Conservation (phyloP, 2,113 vertebrate genomes). For the Empidonax alnorum region DNA sequence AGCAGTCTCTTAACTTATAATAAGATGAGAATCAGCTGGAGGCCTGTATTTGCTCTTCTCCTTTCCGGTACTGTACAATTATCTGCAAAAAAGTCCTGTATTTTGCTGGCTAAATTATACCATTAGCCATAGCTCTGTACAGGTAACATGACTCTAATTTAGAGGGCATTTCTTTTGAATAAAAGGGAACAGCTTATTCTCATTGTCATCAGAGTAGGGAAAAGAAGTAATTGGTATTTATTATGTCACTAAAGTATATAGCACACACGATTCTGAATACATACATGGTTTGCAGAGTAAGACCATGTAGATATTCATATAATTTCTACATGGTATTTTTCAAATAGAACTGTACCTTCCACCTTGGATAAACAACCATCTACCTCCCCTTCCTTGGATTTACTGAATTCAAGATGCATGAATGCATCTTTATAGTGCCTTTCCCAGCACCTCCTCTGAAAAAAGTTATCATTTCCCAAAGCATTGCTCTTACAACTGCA, state of each 20-base stretch:
- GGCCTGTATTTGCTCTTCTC: neutral
- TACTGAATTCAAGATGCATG: neutral
- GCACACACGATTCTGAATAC: neutral
- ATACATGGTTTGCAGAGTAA: neutral
- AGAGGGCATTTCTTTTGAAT: neutral
- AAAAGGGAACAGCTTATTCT: neutral
- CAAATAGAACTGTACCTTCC: neutral
- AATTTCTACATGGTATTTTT: neutral
- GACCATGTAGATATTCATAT: neutral
- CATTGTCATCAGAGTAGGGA: neutral
- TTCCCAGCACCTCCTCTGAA: neutral
- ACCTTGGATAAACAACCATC: neutral
- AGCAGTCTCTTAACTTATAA: constrained; percentile 12
- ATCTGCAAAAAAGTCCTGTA: neutral
- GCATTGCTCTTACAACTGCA: neutral
- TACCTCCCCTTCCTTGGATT: neutral
- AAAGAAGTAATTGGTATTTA: neutral
- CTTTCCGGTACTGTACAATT: neutral
- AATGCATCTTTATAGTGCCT: neutral
- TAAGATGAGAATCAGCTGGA: neutral
- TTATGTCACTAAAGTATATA: neutral
- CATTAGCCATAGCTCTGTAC: neutral
- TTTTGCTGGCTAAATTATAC: neutral
- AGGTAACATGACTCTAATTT: neutral
- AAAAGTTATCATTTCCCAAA: neutral